Evolutionary conservation across 2,113 vertebrate genomes (phyloP).

Genomic region (Danio rerio): GRCz12tu NC_133184.1:32631001-32631500

Average conservation of each 20-base stretch:
- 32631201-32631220: constrained; percentile 87
- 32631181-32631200: constrained; percentile 84
- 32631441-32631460: constrained; percentile 78
- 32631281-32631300: constrained; percentile 83
- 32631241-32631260: constrained; percentile 83
- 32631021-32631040: constrained; percentile 78
- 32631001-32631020: constrained; percentile 71
- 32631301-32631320: constrained; percentile 81
- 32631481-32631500: constrained; percentile 85
- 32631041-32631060: constrained; percentile 76
- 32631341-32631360: constrained; percentile 70
- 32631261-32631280: constrained; percentile 86
- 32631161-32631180: constrained; percentile 79
- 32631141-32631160: constrained; percentile 83
- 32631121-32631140: constrained; percentile 80
- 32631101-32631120: constrained; percentile 81
- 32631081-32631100: constrained; percentile 81
- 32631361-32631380: constrained; percentile 64
- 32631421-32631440: constrained; percentile 83
- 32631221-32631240: constrained; percentile 82
- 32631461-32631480: constrained; percentile 70
- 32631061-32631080: constrained; percentile 82
- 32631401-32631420: constrained; percentile 75
- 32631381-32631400: constrained; percentile 75
- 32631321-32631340: constrained; percentile 77